Evolutionary conservation across 2,797 vertebrate species (phyloP).

Genomic region (Sciurus vulgaris): DNA sequence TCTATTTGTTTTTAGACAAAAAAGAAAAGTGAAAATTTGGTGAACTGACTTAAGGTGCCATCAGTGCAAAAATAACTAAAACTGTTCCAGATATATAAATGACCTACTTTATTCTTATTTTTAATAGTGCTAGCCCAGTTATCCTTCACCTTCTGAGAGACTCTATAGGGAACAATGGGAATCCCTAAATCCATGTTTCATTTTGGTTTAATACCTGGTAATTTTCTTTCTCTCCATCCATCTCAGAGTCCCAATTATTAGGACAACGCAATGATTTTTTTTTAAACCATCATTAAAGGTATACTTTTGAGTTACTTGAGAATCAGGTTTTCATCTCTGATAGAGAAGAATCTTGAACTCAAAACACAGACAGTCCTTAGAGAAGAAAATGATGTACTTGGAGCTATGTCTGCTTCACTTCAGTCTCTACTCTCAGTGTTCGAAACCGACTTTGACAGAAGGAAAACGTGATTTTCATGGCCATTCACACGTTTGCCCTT

Average conservation of each 20-base stretch:
- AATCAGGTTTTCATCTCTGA: not conserved
- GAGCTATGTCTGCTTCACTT: not conserved
- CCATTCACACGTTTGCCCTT: constrained; percentile 57
- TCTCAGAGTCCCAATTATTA: constrained; percentile 27
- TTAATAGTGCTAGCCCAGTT: not conserved
- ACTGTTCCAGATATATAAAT: constrained; percentile 30
- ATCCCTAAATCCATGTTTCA: not conserved
- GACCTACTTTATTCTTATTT: not conserved
- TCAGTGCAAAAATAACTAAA: constrained; percentile 48
- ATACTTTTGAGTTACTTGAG: not conserved
- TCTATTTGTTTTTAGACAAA: constrained; percentile 62
- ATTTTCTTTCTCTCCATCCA: not conserved
- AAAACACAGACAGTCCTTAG: not conserved
- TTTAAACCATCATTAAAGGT: constrained; percentile 30
- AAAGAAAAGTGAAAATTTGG: not conserved
- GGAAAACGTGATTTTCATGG: constrained; percentile 54
- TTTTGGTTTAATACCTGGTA: not conserved
- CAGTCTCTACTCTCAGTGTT: not conserved
- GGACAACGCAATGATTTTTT: not conserved
- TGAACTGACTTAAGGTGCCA: constrained; percentile 39
- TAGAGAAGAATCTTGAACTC: not conserved
- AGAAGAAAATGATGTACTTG: not conserved
- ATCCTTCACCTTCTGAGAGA: not conserved
- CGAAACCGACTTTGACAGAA: constrained; percentile 52
- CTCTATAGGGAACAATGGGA: not conserved